A percentile compares a stretch with the other conserved stretches of the same genome.
These are phyloP conservation scores for Hoplodrina blanda DNA, from an alignment of 2,888 invertebrate species.

Conservation along the genomic window DNA sequence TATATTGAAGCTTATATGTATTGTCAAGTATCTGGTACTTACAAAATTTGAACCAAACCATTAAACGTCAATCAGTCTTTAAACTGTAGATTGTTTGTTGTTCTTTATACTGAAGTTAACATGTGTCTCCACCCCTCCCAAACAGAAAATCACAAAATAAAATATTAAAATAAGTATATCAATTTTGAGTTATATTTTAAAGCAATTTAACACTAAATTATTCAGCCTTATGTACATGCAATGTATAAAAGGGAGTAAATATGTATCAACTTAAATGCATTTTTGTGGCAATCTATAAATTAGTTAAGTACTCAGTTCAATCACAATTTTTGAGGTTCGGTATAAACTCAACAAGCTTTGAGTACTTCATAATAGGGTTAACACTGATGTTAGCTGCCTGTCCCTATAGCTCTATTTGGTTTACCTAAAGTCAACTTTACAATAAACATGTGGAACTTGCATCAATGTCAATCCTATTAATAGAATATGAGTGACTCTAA, in stretches of 20 bases:
- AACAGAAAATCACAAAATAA: slow-evolving; percentile 51
- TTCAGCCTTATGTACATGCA: slow-evolving; percentile 85
- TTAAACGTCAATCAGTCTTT: slow-evolving; percentile 28
- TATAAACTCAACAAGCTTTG: slow-evolving; percentile 61
- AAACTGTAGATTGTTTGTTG: slow-evolving; percentile 30
- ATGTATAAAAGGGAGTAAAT: slow-evolving; percentile 71
- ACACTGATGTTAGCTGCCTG: slow-evolving; percentile 20
- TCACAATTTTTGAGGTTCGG: slow-evolving; percentile 74
- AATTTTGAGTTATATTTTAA: slow-evolving; percentile 64
- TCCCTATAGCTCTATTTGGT: slow-evolving; percentile 2
- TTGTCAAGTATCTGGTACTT: neutral
- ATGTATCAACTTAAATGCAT: slow-evolving; percentile 73
- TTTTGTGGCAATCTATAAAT: slow-evolving; percentile 70
- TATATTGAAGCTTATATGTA: neutral
- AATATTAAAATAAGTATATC: slow-evolving; percentile 35
- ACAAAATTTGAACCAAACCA: neutral
- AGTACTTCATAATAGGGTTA: slow-evolving; percentile 64
- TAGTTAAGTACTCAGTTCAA: slow-evolving; percentile 84
- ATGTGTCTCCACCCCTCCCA: slow-evolving; percentile 29
- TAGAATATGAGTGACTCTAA: slow-evolving; percentile 47
- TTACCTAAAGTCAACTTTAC: slow-evolving; percentile 9
- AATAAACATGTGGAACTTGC: slow-evolving; percentile 15
- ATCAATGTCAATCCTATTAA: slow-evolving; percentile 54
- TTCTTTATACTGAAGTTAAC: slow-evolving; percentile 23
- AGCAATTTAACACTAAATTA: slow-evolving; percentile 74